These are phyloP conservation scores for Coptodon rendalli DNA, from an alignment of 2,113 vertebrate species.

Conservation along the genomic window DNA sequence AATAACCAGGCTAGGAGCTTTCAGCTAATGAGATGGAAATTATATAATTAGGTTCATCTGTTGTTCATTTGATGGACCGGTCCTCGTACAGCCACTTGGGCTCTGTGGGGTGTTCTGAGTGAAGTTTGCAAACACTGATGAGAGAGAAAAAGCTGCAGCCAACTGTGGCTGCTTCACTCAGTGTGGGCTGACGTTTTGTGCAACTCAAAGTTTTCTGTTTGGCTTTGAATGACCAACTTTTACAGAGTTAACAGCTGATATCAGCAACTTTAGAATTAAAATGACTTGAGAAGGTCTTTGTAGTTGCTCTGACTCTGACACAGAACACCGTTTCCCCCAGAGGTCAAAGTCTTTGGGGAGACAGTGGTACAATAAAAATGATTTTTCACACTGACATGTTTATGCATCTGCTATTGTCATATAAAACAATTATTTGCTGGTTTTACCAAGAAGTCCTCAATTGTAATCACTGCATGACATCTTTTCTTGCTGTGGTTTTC, in stretches of 20 bases:
- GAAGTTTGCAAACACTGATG: background rate
- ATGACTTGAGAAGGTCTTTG: background rate
- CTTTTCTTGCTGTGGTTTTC: conserved; percentile 47
- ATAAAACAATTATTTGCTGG: conserved; percentile 8
- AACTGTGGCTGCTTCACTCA: background rate
- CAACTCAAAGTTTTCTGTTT: background rate
- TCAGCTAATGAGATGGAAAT: conserved; percentile 49
- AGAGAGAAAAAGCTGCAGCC: background rate
- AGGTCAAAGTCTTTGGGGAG: background rate
- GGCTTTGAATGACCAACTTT: background rate
- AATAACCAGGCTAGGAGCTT: conserved; percentile 45
- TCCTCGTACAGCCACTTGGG: background rate
- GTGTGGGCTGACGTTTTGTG: background rate
- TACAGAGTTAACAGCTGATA: background rate
- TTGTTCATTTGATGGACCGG: conserved; percentile 21
- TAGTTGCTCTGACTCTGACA: background rate
- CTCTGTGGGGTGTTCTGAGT: background rate
- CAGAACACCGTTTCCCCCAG: background rate
- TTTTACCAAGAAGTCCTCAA: conserved; percentile 6
- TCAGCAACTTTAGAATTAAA: background rate
- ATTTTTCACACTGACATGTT: conserved; percentile 6
- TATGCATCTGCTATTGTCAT: conserved; percentile 21
- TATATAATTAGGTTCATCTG: conserved; percentile 53
- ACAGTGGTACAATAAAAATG: background rate
- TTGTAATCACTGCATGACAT: background rate